Percentiles rank a stretch among this genome's conserved stretches.
phyloP scores from a whole-genome alignment of 2,888 invertebrate genomes.

The Gortyna flavago region DNA sequence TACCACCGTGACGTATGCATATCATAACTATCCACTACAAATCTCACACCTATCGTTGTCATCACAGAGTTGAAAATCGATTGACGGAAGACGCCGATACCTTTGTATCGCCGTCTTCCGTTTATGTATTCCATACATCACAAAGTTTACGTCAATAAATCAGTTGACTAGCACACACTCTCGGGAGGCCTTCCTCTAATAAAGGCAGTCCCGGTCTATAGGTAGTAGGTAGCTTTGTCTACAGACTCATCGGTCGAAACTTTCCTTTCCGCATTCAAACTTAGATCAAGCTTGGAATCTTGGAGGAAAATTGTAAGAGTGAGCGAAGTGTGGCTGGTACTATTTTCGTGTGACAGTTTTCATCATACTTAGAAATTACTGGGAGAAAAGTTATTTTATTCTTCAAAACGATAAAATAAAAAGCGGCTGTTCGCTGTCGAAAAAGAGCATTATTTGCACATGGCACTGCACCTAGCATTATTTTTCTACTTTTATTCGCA shows the following conservation, averaged over 20 bases:
- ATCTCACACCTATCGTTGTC: neutral
- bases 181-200: slow-evolving; percentile 77
- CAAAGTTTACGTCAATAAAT: slow-evolving; percentile 75
- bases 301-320: slow-evolving; percentile 59
- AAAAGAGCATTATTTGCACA: too few species aligned
- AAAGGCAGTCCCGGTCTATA: slow-evolving; percentile 78
- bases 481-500: neutral
- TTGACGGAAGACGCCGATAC: too few species aligned
- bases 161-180: slow-evolving; percentile 75
- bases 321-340: slow-evolving; percentile 67
- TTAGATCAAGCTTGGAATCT: slow-evolving; percentile 85
- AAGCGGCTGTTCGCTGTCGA: too few species aligned
- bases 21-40: slow-evolving; percentile 14
- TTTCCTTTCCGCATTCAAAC: slow-evolving; percentile 88
- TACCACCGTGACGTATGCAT: slow-evolving; percentile 24
- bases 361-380: neutral
- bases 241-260: slow-evolving; percentile 84
- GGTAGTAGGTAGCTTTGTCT: slow-evolving; percentile 84
- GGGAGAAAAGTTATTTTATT: neutral
- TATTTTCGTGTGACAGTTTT: slow-evolving; percentile 72
- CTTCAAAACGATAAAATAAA: neutral
- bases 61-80: slow-evolving; percentile 42
- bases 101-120: slow-evolving; percentile 24
- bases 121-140: slow-evolving; percentile 65
- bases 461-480: neutral